Base-by-base conservation (phyloP, 2,888 invertebrate species). In the Plemyria rubiginata region DNA sequence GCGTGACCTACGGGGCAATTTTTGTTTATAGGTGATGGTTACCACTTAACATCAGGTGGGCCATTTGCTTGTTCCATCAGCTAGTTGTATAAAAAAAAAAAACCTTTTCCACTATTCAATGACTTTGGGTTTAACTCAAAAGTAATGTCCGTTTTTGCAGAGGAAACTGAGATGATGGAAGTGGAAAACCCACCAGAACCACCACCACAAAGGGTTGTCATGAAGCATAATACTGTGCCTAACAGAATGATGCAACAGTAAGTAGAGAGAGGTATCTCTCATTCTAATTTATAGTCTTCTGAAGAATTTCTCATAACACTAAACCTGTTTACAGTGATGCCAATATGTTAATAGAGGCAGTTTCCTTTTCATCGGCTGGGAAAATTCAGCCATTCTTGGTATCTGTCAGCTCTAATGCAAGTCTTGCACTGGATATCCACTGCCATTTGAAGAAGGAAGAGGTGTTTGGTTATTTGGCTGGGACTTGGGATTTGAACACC, bases 381-480 rank as follows among this genome's bases (percentile, higher is more conserved):
- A 98, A 98, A 90, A 95, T 98, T 60, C 99, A 99, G 86, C 99
- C 99, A 11, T 99, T 99, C 85, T 90, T 97, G 58, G 95, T 99
- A 6, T 96, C 97, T 16, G 94, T 98, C 65, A 96, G 96, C 60
- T 97, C 98, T 22, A 98, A 98, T 78, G 96, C 98, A 1, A 95
- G 97, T 62, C 93, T 98, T 16, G 94, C 98, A 65, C 96, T 98
- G 80, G 98, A 99, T 86, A 96, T 99, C 75, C 99, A 99, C 84
- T 97, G 98, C 79, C 98, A 99, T 87, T 93, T 99, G 74, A 97
- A 97, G n/a, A 96, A 96, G 79, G 96, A 96, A 74, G 99, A 99
- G 93, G 97, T 98, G 12, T 97, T 97, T 79, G 99, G 99, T n/a
- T 99, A 99, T 85, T 91, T 99, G 54, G 99, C 97, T 54, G 99